Evolutionary conservation across 2,113 vertebrate genomes (phyloP).

Genomic region (Parotia lawesii): DNA sequence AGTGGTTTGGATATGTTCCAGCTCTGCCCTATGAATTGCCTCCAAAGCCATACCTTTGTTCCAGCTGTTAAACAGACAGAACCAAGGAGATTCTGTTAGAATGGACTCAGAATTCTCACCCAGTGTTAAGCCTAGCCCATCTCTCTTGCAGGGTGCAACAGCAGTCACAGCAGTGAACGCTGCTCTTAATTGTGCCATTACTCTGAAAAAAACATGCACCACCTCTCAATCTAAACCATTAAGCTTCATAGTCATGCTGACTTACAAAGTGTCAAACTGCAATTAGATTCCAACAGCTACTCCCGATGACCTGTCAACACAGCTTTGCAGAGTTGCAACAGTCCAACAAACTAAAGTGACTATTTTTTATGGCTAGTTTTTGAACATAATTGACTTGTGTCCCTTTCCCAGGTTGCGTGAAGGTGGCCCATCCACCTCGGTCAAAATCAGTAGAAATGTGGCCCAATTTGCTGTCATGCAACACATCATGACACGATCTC

Average conservation of each 20-base stretch:
- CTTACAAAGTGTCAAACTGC: not conserved
- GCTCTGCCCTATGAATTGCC: fast-evolving
- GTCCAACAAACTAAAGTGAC: not conserved
- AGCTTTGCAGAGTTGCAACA: not conserved
- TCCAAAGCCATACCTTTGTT: not conserved
- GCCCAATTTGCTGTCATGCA: not conserved
- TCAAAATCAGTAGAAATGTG: not conserved
- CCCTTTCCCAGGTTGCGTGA: not conserved
- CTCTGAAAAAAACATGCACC: not conserved
- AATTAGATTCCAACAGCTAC: not conserved
- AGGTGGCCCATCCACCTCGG: not conserved
- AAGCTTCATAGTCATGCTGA: not conserved
- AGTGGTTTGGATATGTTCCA: not conserved
- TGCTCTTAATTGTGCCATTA: not conserved
- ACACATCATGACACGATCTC: fast-evolving
- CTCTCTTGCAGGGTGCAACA: not conserved
- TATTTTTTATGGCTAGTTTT: not conserved
- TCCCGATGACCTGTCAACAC: not conserved
- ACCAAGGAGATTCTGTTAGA: not conserved
- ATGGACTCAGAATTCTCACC: not conserved
- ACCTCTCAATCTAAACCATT: not conserved
- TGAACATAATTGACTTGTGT: not conserved
- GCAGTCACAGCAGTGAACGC: not conserved
- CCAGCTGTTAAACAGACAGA: not conserved
- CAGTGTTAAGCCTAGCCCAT: not conserved